Evolutionary conservation across 2,797 vertebrate species (phyloP).

Genomic region (Argya squamiceps): DNA sequence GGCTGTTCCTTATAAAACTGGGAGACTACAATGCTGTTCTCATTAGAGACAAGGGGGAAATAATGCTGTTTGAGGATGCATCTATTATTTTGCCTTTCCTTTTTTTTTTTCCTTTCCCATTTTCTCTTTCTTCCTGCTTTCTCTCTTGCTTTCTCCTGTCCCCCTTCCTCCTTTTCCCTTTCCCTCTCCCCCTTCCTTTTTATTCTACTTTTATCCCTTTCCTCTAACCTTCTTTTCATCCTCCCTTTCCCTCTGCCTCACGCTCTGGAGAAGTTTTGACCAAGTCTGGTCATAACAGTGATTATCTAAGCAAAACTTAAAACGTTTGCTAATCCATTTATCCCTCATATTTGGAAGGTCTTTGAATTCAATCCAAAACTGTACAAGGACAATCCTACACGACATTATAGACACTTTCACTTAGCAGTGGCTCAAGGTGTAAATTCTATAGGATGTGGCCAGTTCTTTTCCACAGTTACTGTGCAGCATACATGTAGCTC

Average conservation of each 20-base stretch:
- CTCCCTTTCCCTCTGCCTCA: neutral
- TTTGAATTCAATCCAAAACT: neutral
- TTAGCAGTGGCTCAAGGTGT: neutral
- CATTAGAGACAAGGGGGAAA: neutral
- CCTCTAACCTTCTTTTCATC: neutral
- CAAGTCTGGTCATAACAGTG: neutral
- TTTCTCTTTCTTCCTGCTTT: neutral
- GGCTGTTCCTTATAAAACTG: neutral
- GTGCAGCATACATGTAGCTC: neutral
- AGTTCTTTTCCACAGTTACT: neutral
- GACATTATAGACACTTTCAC: accelerated
- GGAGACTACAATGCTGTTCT: neutral
- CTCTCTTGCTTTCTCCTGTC: neutral
- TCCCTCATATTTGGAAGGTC: neutral
- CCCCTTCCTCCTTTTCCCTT: neutral
- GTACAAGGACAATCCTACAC: neutral
- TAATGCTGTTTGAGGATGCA: neutral
- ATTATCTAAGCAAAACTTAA: neutral
- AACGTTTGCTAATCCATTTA: neutral
- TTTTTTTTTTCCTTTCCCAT: neutral
- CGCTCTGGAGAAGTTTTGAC: neutral
- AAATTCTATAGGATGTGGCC: neutral
- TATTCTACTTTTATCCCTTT: neutral
- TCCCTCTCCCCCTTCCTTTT: neutral
- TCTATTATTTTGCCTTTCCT: neutral